Evolutionary conservation across 1,140 invertebrate species (phyloP).

Genomic region (Psilanteris sp.): DNA sequence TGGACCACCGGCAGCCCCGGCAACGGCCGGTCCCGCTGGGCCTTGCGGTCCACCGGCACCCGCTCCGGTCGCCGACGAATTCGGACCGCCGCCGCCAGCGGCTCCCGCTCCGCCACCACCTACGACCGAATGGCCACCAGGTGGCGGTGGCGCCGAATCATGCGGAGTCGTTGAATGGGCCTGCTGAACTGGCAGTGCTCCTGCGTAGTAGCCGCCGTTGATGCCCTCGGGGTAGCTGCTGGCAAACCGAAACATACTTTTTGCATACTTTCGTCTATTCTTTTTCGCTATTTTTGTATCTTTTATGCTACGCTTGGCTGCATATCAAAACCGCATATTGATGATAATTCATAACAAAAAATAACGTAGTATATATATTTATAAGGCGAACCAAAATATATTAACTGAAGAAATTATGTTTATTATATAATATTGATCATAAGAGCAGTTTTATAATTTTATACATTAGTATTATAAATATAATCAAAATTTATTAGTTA

Average conservation of each 20-base stretch:
- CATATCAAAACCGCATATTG: too few species aligned
- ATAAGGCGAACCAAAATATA: too few species aligned
- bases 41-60: constrained; percentile 68
- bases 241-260: constrained; percentile 73
- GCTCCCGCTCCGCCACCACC: constrained; percentile 72
- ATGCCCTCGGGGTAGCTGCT: constrained; percentile 83
- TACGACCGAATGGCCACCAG: constrained; percentile 80
- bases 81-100: constrained; percentile 67
- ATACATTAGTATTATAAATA: too few species aligned
- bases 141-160: constrained; percentile 83
- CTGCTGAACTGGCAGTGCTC: constrained; percentile 85
- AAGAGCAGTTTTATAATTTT: too few species aligned
- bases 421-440: too few species aligned
- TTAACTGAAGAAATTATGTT: too few species aligned
- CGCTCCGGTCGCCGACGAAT: constrained; percentile 69
- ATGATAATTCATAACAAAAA: too few species aligned
- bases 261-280: constrained; percentile 64
- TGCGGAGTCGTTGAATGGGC: constrained; percentile 88
- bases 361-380: too few species aligned
- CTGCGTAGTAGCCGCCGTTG: constrained; percentile 86
- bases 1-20: constrained; percentile 71
- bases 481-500: too few species aligned
- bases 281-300: too few species aligned
- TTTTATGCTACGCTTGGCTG: too few species aligned
- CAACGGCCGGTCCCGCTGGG: constrained; percentile 68